These are phyloP conservation scores for Tychaedon coryphoeus DNA, from an alignment of 2,113 vertebrate genomes.

Conservation along the genomic window DNA sequence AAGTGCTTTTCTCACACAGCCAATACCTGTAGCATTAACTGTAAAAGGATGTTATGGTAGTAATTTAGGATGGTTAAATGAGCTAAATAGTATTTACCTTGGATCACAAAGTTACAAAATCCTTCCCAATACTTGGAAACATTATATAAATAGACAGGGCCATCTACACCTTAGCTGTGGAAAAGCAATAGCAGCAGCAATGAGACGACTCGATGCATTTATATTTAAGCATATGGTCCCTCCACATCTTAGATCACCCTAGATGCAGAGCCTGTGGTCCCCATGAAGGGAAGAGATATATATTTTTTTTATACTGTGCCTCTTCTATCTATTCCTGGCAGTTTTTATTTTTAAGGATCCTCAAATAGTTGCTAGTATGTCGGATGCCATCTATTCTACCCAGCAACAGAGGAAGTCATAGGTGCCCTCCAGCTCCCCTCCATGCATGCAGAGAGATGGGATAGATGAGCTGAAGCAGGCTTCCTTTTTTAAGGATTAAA, in stretches of 20 bases:
- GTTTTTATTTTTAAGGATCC: neutral
- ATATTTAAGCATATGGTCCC: neutral
- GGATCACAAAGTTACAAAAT: neutral
- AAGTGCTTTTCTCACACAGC: neutral
- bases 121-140: neutral
- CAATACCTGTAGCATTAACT: neutral
- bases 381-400: neutral
- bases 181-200: neutral
- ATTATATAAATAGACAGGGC: neutral
- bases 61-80: neutral
- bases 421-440: neutral
- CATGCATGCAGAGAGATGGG: neutral
- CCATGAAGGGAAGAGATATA: neutral
- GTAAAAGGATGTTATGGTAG: neutral
- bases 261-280: neutral
- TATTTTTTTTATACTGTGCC: neutral
- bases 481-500: neutral
- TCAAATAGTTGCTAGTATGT: neutral
- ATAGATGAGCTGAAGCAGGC: neutral
- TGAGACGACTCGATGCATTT: fast-evolving
- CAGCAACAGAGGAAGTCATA: neutral
- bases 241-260: neutral
- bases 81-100: neutral
- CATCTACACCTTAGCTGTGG: neutral
- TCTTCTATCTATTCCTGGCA: neutral